Evolutionary conservation across 2,888 invertebrate species (phyloP), one percentile per base, ranked within the genome.

Genomic region (Drosophila kambysellisi): DNA sequence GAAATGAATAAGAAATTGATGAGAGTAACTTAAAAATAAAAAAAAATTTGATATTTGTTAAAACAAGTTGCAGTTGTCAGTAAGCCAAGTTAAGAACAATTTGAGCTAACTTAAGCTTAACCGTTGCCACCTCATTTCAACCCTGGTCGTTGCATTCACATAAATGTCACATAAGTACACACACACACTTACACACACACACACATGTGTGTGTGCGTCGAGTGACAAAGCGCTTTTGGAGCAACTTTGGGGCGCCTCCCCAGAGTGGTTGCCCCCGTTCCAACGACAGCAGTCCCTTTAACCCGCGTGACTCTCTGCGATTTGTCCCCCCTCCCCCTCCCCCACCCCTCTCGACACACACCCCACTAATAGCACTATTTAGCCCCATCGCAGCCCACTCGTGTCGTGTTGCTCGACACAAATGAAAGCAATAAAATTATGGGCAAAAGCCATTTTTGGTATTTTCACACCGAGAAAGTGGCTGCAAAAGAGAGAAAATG

Each of bases 381-480:
- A 37, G 30, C 11, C 46, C 4, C 29, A 11, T 5, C 17, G 1
- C 3, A n/a, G 30, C 25, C 12, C 46, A 1, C 12, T 4, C 5
- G n/a, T 9, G n/a, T 9, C 29, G 3, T 48, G 32, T 20, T 32
- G 48, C 57, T 30, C 33, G 15, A 41, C 46, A 74, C 61, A 79
- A 88, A 62, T 67, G 83, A 86, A 83, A 74, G 83, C 89, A 81
- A 83, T 84, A 89, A 88, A 84, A 84, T 86, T 74, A 86, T 86
- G 81, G 76, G 60, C 79, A 76, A 76, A 83, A 83, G 72, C 82
- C 89, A 88, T 83, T 88, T 84, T 88, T 83, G 89, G 82, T 69
- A 78, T 83, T 83, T 84, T 86, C 82, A 83, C 83, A 79, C 81
- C 64, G 69, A 69, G 71, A 71, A 78, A 78, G 48, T 57, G 35